Conservation (phyloP, 2,113 vertebrate species). For the Tamias sibiricus region DNA sequence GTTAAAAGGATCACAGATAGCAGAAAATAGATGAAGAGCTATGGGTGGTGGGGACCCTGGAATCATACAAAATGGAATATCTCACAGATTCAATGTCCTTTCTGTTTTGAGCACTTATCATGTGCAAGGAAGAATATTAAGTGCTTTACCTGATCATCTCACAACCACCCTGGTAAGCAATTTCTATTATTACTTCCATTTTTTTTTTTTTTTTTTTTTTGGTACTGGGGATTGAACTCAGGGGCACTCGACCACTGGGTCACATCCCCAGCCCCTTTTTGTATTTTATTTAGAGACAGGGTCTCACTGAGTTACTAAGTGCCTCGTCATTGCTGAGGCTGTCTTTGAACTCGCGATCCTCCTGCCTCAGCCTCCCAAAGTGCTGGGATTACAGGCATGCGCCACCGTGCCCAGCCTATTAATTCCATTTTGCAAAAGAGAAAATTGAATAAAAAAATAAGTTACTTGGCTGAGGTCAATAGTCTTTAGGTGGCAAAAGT, state of each 20-base stretch:
- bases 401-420: too few species aligned
- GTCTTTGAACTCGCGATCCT: too few species aligned
- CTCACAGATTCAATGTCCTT: background rate
- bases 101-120: background rate
- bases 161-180: background rate
- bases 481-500: slow-evolving; percentile 17
- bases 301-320: too few species aligned
- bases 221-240: too few species aligned
- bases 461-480: background rate
- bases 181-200: slow-evolving; percentile 3
- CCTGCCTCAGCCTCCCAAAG: too few species aligned
- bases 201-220: too few species aligned
- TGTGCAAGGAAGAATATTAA: background rate
- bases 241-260: too few species aligned
- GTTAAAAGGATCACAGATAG: slow-evolving; percentile 43
- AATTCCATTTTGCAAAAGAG: background rate
- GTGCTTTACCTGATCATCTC: background rate
- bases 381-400: too few species aligned
- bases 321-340: too few species aligned
- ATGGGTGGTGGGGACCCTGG: background rate
- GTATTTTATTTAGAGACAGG: too few species aligned
- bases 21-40: background rate
- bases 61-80: slow-evolving; percentile 17
- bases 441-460: slow-evolving; percentile 30
- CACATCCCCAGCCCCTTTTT: too few species aligned